Evolutionary conservation across 1,140 invertebrate species (phyloP).

Genomic region (Cyclargus thomasi): DNA sequence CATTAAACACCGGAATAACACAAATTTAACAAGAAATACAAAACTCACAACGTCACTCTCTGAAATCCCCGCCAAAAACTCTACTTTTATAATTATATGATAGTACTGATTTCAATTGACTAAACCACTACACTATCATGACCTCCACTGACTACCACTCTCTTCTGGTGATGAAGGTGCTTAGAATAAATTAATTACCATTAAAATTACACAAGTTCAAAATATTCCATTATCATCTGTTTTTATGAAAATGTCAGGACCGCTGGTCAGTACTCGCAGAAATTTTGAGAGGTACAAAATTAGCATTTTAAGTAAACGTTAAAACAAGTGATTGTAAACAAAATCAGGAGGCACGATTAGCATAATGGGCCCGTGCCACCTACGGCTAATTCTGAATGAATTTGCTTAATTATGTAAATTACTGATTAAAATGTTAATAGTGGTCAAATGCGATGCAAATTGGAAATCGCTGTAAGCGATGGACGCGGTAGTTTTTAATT

Average conservation of each 20-base stretch:
- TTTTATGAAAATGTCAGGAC: background rate
- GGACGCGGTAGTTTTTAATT: conserved; percentile 20
- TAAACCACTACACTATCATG: too few species aligned
- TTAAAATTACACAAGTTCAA: background rate
- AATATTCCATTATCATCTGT: background rate
- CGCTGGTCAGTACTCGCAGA: background rate
- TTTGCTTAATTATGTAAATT: conserved; percentile 31
- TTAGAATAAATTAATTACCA: background rate
- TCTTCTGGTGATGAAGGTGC: too few species aligned
- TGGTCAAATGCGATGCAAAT: conserved; percentile 29
- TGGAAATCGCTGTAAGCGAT: conserved; percentile 9
- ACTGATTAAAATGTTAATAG: conserved; percentile 37
- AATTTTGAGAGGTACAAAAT: conserved; percentile 5
- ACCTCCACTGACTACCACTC: too few species aligned
- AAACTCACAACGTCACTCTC: too few species aligned
- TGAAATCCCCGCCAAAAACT: too few species aligned
- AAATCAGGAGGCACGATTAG: conserved; percentile 32
- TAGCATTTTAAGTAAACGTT: conserved; percentile 20
- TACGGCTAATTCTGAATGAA: conserved; percentile 34
- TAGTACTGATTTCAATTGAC: too few species aligned
- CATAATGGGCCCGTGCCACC: conserved; percentile 32
- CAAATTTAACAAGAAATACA: too few species aligned
- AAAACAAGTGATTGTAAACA: conserved; percentile 25
- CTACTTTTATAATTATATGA: too few species aligned
- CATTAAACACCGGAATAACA: too few species aligned